Evolutionary conservation across 2,113 vertebrate genomes (phyloP), one percentile per base, ranked within the genome.

Genomic region (Oxyruncus cristatus): DNA sequence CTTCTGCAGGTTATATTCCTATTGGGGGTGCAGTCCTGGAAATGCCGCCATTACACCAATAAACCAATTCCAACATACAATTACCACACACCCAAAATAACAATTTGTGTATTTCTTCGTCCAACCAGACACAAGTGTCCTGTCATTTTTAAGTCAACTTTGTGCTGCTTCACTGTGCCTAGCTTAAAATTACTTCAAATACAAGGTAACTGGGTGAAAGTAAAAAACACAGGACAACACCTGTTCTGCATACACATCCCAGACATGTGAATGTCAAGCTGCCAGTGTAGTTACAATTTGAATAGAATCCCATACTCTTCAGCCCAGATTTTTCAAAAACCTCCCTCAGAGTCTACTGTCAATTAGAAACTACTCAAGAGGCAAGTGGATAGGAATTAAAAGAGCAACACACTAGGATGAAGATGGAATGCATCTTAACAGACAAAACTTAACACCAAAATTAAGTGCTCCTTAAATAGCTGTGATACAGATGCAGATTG

Each of bases 1-100:
- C 50, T 77, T 67, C 70, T 85, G 62, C 50, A 80, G 44, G 11
- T 37, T 12, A 18, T 14, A 47, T 16, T 76, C 55, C 76, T 37
- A 1, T 0, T 0, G 3, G 8, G 33, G 16, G 1, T 26, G 7
- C 39, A 63, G 37, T 21, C 39, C 89, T 67, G 18, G 6, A 73
- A 94, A 70, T 33, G 47, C 44, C 61, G 27, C 61, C 78, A 3
- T 30, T n/a, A 53, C n/a, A 74, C 35, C 63, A 80, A 35, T 41
- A 66, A 87, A 63, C 33, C n/a, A 67, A 79, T 58, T 77, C 32
- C 72, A 52, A 15, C 56, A 52, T 5, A 58, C 22, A 90, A 55
- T 28, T 83, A 46, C 17, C 32, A n/a, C 28, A 63, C 18, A 77
- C 56, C 14, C 23, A 88, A 65, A 92, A 53, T 20, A 88, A 66